phyloP scores from a whole-genome alignment of 1,140 invertebrate genomes.

The Drosophila takahashii region DNA sequence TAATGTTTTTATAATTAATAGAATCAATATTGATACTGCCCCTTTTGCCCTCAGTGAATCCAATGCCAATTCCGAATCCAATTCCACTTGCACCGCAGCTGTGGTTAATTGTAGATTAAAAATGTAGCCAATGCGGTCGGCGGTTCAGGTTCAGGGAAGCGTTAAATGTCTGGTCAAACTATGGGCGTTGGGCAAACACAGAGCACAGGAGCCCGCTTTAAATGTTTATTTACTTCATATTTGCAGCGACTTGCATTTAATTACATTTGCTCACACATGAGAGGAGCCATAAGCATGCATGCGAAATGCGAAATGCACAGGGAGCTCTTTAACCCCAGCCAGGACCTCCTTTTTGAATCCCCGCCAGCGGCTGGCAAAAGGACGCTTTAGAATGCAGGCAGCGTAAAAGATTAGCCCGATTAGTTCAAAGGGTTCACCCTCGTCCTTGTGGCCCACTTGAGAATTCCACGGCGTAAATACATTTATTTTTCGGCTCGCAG shows the following conservation, averaged over 20 bases:
- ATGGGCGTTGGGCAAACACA: slow-evolving; percentile 25
- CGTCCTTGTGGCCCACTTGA: slow-evolving; percentile 42
- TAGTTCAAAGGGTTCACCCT: slow-evolving; percentile 71
- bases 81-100: slow-evolving; percentile 47
- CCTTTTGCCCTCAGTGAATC: not conserved
- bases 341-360: no score
- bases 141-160: slow-evolving; percentile 48
- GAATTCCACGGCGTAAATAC: slow-evolving; percentile 33
- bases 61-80: not conserved
- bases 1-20: slow-evolving; percentile 85
- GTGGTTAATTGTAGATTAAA: slow-evolving; percentile 84
- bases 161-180: slow-evolving; percentile 82
- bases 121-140: slow-evolving; percentile 75
- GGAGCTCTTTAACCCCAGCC: not conserved
- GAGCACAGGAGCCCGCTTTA: slow-evolving; percentile 1
- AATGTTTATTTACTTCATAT: slow-evolving; percentile 7
- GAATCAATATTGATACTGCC: slow-evolving; percentile 83
- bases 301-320: slow-evolving; percentile 62
- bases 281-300: slow-evolving; percentile 54
- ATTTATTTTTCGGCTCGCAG: not conserved
- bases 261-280: slow-evolving; percentile 55
- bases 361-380: no score
- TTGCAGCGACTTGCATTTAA: slow-evolving; percentile 57
- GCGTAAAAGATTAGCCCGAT: slow-evolving; percentile 84
- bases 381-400: slow-evolving; percentile 76